Percentiles rank a stretch among this genome's conserved stretches.
Conservation (phyloP, 2,113 vertebrate genomes). For the Psilopogon haemacephalus region DNA sequence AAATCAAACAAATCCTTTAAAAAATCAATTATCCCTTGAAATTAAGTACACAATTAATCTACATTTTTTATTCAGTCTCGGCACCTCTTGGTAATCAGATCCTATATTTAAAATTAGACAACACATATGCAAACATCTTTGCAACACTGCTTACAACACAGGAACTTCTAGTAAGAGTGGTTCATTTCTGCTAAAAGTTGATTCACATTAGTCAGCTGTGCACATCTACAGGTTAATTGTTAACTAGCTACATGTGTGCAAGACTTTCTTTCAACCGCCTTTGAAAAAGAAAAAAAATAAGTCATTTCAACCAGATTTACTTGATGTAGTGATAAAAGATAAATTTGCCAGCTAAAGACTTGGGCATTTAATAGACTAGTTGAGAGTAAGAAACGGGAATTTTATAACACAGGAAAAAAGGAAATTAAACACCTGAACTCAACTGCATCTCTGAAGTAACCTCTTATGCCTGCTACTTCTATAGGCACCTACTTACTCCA, state of each 20-base stretch:
- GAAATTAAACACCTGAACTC: neutral
- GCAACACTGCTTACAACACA: neutral
- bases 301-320: neutral
- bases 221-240: neutral
- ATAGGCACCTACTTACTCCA: fast-evolving
- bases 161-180: neutral
- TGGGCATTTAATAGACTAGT: neutral
- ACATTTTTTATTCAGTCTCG: neutral
- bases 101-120: neutral
- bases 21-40: neutral
- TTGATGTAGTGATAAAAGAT: neutral
- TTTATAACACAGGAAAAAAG: neutral
- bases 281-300: neutral
- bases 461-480: neutral
- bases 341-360: neutral
- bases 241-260: neutral
- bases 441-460: neutral
- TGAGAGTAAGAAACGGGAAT: neutral
- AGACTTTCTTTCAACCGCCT: neutral
- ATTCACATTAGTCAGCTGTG: neutral
- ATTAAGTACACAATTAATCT: neutral
- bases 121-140: neutral
- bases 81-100: neutral
- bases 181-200: neutral
- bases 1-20: neutral